Conservation (phyloP, 1,140 invertebrate species). For the Neodiprion fabricii region DNA sequence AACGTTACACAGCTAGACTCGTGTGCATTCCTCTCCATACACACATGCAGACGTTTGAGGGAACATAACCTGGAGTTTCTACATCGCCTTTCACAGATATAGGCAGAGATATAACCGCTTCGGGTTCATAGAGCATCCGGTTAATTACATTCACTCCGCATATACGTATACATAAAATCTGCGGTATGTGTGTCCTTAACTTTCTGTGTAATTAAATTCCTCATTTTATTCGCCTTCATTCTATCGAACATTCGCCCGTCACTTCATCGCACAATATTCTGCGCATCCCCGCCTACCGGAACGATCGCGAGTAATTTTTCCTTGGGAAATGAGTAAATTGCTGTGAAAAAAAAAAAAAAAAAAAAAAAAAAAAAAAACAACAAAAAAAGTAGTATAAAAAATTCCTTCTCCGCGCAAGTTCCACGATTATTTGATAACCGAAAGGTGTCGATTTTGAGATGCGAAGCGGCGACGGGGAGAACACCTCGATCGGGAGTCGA, state of each 20-base stretch:
- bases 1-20: too few species aligned
- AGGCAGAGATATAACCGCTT: neutral
- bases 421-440: neutral
- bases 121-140: constrained; percentile 5
- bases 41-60: neutral
- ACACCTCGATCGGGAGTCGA: neutral
- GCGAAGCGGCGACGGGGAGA: neutral
- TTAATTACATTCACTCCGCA: neutral
- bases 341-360: too few species aligned
- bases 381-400: too few species aligned
- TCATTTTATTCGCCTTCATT: neutral
- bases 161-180: neutral
- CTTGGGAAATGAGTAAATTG: too few species aligned
- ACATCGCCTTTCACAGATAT: constrained; percentile 1
- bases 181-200: neutral
- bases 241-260: neutral
- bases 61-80: neutral
- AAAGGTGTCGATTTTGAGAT: too few species aligned
- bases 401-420: too few species aligned
- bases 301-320: too few species aligned
- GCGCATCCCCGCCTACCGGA: neutral
- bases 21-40: too few species aligned
- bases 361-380: too few species aligned
- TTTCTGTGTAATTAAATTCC: constrained; percentile 4
- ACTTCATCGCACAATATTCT: neutral